Evolutionary conservation across 1,140 invertebrate genomes (phyloP).

Genomic region (Papilio helenus): DNA sequence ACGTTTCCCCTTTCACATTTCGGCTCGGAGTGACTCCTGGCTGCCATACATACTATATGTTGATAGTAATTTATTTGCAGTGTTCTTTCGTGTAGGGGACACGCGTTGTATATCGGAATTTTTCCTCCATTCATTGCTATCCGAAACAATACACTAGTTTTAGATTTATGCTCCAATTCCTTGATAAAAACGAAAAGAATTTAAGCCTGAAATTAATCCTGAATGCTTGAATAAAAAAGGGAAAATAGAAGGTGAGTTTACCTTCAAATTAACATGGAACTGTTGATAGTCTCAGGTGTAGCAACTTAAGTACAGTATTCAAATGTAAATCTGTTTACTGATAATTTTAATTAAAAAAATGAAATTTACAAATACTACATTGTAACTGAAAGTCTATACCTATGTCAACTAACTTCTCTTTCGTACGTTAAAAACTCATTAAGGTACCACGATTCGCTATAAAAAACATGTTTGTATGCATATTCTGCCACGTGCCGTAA

Average conservation of each 20-base stretch:
- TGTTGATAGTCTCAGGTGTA: too few relatives aligned
- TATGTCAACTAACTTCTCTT: not conserved
- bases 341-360: not conserved
- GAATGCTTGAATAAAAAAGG: too few relatives aligned
- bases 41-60: conserved; percentile 13
- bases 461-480: conserved; percentile 19
- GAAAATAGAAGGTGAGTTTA: too few relatives aligned
- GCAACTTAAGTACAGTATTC: too few relatives aligned
- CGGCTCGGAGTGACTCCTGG: conserved; percentile 24
- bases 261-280: too few relatives aligned
- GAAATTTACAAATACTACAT: not conserved
- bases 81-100: conserved; percentile 7
- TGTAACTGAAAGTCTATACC: not conserved
- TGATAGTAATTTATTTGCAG: conserved; percentile 26
- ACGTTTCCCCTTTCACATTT: conserved; percentile 36
- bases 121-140: not conserved
- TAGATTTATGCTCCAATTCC: not conserved
- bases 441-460: not conserved
- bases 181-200: not conserved
- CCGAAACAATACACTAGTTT: not conserved
- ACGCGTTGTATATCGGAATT: not conserved
- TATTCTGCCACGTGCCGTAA: not conserved
- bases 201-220: too few relatives aligned
- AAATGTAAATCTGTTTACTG: too few relatives aligned
- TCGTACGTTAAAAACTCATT: conserved; percentile 20